These are phyloP conservation scores for Apodemus sylvaticus DNA, from an alignment of 2,113 vertebrate genomes.

Conservation along the genomic window DNA sequence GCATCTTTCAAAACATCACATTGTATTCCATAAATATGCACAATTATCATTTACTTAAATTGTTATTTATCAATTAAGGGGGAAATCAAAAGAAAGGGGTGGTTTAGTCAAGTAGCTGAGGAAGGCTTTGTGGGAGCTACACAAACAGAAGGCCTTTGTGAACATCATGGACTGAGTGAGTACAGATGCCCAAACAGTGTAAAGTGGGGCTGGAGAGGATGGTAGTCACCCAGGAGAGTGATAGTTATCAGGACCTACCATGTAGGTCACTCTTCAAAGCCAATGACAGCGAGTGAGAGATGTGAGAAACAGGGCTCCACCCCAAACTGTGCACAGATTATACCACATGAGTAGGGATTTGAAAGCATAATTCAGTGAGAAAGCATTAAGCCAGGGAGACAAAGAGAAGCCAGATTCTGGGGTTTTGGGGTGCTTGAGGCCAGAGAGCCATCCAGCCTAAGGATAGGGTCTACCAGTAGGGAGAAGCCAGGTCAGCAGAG, in stretches of 20 bases:
- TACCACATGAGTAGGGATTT: not conserved
- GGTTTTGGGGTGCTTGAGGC: not conserved
- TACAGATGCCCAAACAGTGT: accelerated
- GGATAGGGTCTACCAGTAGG: no score
- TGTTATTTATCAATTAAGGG: not conserved
- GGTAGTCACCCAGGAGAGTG: accelerated
- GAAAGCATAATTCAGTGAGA: not conserved
- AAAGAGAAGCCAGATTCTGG: not conserved
- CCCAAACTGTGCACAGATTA: not conserved
- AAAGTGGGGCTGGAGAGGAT: not conserved
- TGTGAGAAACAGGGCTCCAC: no score
- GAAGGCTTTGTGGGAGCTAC: not conserved
- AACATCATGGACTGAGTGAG: accelerated
- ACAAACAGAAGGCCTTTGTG: not conserved
- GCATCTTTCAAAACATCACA: not conserved
- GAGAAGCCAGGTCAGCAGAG: not conserved
- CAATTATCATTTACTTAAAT: not conserved
- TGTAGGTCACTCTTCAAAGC: not conserved
- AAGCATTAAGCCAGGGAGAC: not conserved
- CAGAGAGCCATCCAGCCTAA: not conserved
- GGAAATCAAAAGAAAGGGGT: not conserved
- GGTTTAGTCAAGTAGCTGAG: not conserved
- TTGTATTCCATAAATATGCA: not conserved
- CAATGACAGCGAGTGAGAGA: not conserved
- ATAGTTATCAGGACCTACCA: not conserved